Base-by-base conservation (phyloP, 37 sponge, comb jelly and placozoan species). In the Aplysina aerophoba region DNA sequence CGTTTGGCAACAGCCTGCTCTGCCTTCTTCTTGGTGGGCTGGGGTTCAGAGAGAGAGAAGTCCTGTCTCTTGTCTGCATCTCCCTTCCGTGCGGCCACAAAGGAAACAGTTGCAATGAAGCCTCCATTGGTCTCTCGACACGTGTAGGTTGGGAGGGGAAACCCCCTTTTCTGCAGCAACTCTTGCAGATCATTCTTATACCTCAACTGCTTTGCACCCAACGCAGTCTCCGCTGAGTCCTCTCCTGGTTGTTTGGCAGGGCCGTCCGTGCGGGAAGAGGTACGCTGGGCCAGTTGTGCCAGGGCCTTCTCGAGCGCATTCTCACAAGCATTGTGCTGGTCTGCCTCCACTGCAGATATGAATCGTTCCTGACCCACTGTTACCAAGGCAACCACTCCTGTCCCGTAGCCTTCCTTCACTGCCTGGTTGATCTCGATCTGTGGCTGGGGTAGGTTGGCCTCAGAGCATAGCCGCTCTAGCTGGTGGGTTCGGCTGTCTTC, bases 101-200 rank as follows among this genome's bases (percentile, higher is more conserved):
- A 50, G 11, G 78, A 53, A 0, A 75, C 78, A 17, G 53, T 75
- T 4, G 78, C 37, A 36, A 41, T 50, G 54, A 75, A 75, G n/a
- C 38, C 35, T 1, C 83, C 68, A 65, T 62, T 44, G 12, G 20
- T 83, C 16, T 25, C 39, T 15, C 38, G 39, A 31, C 27, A 17
- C 2, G 35, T 50, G 67, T 83, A 83, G 28, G 38, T 44, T 11
- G 83, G 83, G 8, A 83, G 33, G 68, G 83, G 83, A 12, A 66
- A 83, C 0, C 67, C 67, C 53, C 50, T 83, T 44, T 65, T 63
- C 27, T 83, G 83, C 1, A 38, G 36, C 33, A 66, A 4, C 28
- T 83, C 83, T 22, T 83, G 83, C 17, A 83, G 83, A 12, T 83
- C 50, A 44, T 66, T 66, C 66, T 83, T 83, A 36, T 41, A 75